Evolutionary conservation across 2,797 vertebrate genomes (phyloP).

Genomic region (Periophthalmus magnuspinnatus): DNA sequence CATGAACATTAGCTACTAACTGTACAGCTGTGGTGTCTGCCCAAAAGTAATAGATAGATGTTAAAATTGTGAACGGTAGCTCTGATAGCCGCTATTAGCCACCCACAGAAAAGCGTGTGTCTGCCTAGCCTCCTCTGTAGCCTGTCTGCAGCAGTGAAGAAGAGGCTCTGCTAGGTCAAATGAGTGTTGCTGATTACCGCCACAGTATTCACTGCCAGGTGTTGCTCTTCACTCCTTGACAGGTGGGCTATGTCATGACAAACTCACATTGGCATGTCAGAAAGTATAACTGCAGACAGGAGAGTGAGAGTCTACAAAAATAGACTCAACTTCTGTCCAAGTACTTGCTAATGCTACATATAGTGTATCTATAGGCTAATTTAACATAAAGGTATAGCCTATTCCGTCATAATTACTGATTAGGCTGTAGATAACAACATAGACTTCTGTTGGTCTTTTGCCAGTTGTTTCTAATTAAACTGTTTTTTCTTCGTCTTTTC

Average conservation of each 20-base stretch:
- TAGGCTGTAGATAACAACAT: slow-evolving; percentile 27
- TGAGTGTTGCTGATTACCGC: slow-evolving; percentile 35
- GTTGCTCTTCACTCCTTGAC: slow-evolving; percentile 38
- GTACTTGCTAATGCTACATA: slow-evolving; percentile 16
- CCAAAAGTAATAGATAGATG: slow-evolving; percentile 70
- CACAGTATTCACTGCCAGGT: slow-evolving; percentile 13
- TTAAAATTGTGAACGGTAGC: neutral
- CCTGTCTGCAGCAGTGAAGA: slow-evolving; percentile 54
- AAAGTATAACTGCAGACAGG: neutral
- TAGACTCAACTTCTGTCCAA: slow-evolving; percentile 11
- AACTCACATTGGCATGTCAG: neutral
- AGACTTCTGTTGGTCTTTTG: slow-evolving; percentile 28
- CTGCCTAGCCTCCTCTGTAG: slow-evolving; percentile 37
- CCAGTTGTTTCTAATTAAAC: slow-evolving; percentile 18
- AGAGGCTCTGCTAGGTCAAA: slow-evolving; percentile 51
- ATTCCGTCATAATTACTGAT: neutral
- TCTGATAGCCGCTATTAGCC: slow-evolving; percentile 21
- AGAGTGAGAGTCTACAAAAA: slow-evolving; percentile 9
- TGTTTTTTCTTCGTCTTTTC: slow-evolving; percentile 45
- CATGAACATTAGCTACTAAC: slow-evolving; percentile 46
- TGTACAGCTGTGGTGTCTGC: slow-evolving; percentile 77
- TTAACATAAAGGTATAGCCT: neutral
- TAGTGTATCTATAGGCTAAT: slow-evolving; percentile 7
- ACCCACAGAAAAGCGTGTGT: slow-evolving; percentile 19
- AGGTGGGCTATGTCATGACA: slow-evolving; percentile 23